phyloP scores from a whole-genome alignment of 2,113 vertebrate genomes.

The Myxocyprinus asiaticus region DNA sequence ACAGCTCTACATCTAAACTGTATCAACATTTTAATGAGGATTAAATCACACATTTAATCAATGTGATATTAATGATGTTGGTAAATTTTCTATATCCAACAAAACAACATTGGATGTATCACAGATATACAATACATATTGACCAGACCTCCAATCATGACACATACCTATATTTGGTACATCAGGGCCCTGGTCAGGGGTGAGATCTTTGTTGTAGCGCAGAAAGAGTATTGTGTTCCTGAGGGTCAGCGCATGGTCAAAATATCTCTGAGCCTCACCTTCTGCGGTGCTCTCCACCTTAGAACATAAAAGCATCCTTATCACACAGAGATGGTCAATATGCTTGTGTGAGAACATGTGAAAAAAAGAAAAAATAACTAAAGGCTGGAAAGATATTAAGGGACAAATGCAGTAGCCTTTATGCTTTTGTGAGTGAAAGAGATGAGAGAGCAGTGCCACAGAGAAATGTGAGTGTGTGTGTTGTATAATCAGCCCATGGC shows the following conservation, averaged over 20 bases:
- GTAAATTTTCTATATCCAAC: too few relatives aligned
- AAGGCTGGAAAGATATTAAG: slow-evolving; percentile 2
- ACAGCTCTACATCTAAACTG: too few relatives aligned
- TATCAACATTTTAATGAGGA: too few relatives aligned
- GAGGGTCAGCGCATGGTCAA: slow-evolving; percentile 95
- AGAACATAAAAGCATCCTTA: slow-evolving; percentile 32
- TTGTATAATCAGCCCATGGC: slow-evolving; percentile 28
- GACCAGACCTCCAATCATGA: not conserved
- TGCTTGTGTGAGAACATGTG: not conserved
- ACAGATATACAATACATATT: too few relatives aligned
- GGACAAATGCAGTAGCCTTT: slow-evolving; percentile 13
- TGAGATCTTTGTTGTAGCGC: slow-evolving; percentile 93
- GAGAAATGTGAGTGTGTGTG: slow-evolving; percentile 22
- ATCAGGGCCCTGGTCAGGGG: slow-evolving; percentile 84
- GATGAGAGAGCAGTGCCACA: not conserved
- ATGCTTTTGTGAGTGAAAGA: slow-evolving; percentile 21
- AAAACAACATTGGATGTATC: too few relatives aligned
- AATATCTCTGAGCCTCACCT: slow-evolving; percentile 83
- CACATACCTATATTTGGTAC: slow-evolving; percentile 84
- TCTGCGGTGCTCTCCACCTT: slow-evolving; percentile 97
- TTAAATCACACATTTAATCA: too few relatives aligned
- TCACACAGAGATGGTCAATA: slow-evolving; percentile 19
- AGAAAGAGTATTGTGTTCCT: slow-evolving; percentile 96
- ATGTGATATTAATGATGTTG: too few relatives aligned
- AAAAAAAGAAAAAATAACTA: not conserved